Base-by-base conservation (phyloP, 2,888 invertebrate genomes). In the Ametastegia equiseti region DNA sequence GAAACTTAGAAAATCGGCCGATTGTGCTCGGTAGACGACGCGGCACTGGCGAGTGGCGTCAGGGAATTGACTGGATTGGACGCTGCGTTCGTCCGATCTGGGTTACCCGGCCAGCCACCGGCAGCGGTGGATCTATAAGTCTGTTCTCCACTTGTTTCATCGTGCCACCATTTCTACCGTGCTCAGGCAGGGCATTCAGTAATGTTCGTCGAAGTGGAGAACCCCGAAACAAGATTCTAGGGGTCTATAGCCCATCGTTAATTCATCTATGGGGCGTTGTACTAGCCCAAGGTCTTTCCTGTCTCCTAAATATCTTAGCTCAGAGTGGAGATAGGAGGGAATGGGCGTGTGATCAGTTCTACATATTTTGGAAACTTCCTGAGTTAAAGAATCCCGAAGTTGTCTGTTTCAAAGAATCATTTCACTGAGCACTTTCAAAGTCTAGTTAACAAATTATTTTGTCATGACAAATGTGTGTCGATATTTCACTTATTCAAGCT, bases 41-140 rank as follows among this genome's bases (percentile, higher is more conserved):
- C 90, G 87, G 85, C 87, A 91, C 91, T 91, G 91, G 85, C 88
- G 83, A 88, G 87, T 86, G 85, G 83, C 84, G 86, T 85, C 86
- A 86, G 84, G 84, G 89, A 88, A 90, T 90, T 90, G 90, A 84
- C 85, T 87, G 86, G 86, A 88, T 88, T 87, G 87, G 78, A 78
- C 78, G 78, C 39, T 63, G 57, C 42, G 60, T 60, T 60, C 60
- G 88, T 86, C 86, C 91, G 86, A 92, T 91, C 91, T 92, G 91
- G 91, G 91, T 92, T 92, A 92, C 91, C 91, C 91, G 91, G 91
- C 91, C 91, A 91, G 89, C 87, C 88, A 89, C 91, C 88, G 88
- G 87, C 86, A 87, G 86, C 42, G 78, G 42, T 78, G 63, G 78
- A 78, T 78, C 78, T 78, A 78, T 60, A 78, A 63, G 78, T 63